phyloP scores from a whole-genome alignment of 1,140 invertebrate genomes.

The Marisa cornuarietis region DNA sequence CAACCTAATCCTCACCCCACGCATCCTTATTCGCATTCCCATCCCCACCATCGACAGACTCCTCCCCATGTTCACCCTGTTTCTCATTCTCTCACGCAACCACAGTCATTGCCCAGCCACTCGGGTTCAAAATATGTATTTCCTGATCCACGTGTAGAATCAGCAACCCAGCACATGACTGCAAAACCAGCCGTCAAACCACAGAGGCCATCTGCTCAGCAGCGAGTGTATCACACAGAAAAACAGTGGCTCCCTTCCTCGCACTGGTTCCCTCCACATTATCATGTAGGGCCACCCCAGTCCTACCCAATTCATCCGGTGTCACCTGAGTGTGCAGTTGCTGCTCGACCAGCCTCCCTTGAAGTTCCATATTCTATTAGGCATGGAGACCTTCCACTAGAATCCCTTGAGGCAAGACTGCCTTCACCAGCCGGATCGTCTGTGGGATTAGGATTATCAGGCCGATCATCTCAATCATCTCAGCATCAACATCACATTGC shows the following conservation, averaged over 20 bases:
- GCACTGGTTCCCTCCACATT: neutral
- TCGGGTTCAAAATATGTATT: neutral
- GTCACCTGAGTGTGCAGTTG: slow-evolving; percentile 9
- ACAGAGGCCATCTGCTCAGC: neutral
- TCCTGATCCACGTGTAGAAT: neutral
- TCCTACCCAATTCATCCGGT: neutral
- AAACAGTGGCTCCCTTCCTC: neutral
- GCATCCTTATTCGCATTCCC: neutral
- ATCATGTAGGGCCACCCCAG: neutral
- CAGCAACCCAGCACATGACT: neutral
- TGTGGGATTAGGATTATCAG: neutral
- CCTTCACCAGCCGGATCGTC: slow-evolving; percentile 4
- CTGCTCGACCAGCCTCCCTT: slow-evolving; percentile 17
- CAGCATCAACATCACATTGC: neutral
- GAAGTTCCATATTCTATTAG: slow-evolving; percentile 19
- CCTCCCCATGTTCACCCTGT: neutral
- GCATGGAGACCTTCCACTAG: neutral
- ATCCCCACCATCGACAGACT: neutral
- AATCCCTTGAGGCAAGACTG: neutral
- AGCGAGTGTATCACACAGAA: neutral
- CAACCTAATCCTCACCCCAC: slow-evolving; percentile 2
- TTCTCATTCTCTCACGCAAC: neutral
- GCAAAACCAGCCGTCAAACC: neutral
- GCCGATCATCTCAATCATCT: neutral
- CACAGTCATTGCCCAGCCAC: neutral